Evolutionary conservation across 2,888 invertebrate genomes (phyloP).

Genomic region (Megaustenia siamemsis): DNA sequence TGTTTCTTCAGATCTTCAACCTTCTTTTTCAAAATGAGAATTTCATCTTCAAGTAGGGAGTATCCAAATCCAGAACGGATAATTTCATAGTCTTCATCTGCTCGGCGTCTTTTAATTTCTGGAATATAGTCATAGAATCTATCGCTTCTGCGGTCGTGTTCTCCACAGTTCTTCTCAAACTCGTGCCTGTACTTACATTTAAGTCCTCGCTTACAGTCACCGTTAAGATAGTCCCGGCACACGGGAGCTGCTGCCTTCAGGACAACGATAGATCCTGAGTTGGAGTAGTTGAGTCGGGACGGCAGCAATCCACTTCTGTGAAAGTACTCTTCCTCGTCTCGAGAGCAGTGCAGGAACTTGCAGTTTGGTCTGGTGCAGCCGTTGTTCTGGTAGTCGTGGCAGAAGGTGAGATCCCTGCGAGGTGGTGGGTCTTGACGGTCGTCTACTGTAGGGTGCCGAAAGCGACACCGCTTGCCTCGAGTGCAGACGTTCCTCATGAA

Average conservation of each 20-base stretch:
- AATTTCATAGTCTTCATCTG: conserved; percentile 62
- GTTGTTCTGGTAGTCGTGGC: conserved; percentile 86
- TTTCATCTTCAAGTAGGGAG: conserved; percentile 84
- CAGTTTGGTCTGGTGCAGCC: conserved; percentile 87
- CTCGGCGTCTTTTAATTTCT: conserved; percentile 67
- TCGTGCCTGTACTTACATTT: conserved; percentile 82
- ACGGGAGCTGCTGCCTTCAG: conserved; percentile 80
- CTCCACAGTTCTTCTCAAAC: conserved; percentile 36
- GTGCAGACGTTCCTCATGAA: conserved; percentile 84
- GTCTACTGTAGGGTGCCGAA: conserved; percentile 81
- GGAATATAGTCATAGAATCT: conserved; percentile 60
- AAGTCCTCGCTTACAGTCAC: conserved; percentile 82
- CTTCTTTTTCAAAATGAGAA: conserved; percentile 85
- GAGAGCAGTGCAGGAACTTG: conserved; percentile 88
- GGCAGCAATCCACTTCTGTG: conserved; percentile 87
- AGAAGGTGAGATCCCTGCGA: conserved; percentile 80
- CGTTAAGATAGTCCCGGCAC: conserved; percentile 85
- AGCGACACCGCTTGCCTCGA: conserved; percentile 84
- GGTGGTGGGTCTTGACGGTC: conserved; percentile 62
- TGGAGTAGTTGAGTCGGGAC: conserved; percentile 74
- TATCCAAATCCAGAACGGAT: conserved; percentile 42
- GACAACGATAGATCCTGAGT: conserved; percentile 71
- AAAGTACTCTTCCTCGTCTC: conserved; percentile 87
- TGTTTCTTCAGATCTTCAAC: conserved; percentile 87
- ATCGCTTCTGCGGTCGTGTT: conserved; percentile 47